A percentile compares a stretch with the other conserved stretches of the same genome.
Conservation (phyloP, 2,797 vertebrate species). For the Hydrocynus forskahlii region DNA sequence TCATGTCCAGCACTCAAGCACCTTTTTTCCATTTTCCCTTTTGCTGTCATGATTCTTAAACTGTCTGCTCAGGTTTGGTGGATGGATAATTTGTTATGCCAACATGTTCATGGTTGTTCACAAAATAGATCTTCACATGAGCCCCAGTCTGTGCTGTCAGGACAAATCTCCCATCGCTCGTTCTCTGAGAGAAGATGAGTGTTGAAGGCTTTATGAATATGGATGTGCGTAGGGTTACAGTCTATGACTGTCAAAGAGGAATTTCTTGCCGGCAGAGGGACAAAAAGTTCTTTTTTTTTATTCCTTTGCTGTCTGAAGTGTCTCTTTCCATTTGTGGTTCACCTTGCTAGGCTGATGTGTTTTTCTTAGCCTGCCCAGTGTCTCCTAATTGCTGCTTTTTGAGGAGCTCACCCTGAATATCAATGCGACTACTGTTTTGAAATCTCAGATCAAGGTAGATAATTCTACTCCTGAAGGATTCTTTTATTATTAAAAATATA, state of each 20-base stretch:
- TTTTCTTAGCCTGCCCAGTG: neutral
- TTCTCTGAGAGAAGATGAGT: neutral
- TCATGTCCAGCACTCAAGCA: too few relatives aligned
- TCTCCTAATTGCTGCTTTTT: constrained; percentile 26
- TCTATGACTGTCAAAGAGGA: constrained; percentile 8
- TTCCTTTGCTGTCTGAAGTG: neutral
- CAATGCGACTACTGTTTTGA: neutral
- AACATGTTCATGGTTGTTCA: neutral
- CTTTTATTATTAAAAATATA: too few relatives aligned
- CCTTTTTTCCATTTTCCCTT: too few relatives aligned
- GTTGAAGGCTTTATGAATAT: constrained; percentile 18
- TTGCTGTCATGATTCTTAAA: too few relatives aligned
- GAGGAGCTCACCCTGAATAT: neutral
- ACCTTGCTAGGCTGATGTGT: constrained; percentile 12
- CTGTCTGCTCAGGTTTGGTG: neutral
- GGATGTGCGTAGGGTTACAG: constrained; percentile 25
- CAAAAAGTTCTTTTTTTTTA: constrained; percentile 24
- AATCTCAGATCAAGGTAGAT: neutral
- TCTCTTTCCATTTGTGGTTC: constrained; percentile 17
- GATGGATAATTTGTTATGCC: neutral
- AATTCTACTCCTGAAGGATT: neutral
- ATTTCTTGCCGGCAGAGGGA: neutral
- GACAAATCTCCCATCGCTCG: neutral
- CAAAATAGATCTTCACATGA: neutral
- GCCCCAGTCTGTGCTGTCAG: neutral